A percentile compares a stretch with the other conserved stretches of the same genome.
phyloP scores from a whole-genome alignment of 2,888 invertebrate species.

The Coelinius sp. region DNA sequence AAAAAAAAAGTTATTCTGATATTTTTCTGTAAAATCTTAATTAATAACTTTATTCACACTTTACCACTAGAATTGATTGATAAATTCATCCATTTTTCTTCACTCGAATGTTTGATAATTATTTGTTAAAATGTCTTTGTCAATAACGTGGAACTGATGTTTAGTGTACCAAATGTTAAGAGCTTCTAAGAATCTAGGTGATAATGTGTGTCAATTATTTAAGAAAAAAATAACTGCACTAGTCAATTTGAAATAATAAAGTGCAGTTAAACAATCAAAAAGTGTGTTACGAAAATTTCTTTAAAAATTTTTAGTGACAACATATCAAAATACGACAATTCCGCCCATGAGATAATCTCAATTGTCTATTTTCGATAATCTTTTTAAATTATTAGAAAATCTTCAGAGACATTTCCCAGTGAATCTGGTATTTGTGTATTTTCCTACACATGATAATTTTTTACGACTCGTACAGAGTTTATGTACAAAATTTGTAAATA shows the following conservation, averaged over 20 bases:
- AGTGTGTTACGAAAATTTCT: neutral
- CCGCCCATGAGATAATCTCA: slow-evolving; percentile 6
- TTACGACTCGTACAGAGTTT: neutral
- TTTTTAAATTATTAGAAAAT: neutral
- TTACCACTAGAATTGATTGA: neutral
- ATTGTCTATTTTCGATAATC: neutral
- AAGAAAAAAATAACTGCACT: neutral
- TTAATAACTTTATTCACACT: too few relatives aligned
- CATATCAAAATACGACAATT: slow-evolving; percentile 9
- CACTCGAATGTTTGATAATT: neutral
- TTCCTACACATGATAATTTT: neutral
- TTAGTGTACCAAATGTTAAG: slow-evolving; percentile 20
- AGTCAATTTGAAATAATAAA: slow-evolving; percentile 11
- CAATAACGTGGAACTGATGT: slow-evolving; percentile 7
- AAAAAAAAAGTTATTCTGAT: too few relatives aligned
- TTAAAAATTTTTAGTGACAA: neutral
- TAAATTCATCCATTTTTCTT: neutral
- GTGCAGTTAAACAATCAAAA: neutral
- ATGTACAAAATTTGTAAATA: slow-evolving; percentile 23
- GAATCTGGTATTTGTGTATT: slow-evolving; percentile 12
- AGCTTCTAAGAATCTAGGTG: slow-evolving; percentile 1
- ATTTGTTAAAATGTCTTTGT: neutral
- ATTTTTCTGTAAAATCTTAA: too few relatives aligned
- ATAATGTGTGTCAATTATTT: slow-evolving; percentile 5
- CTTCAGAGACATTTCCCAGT: neutral